Conservation (phyloP, 1,140 invertebrate genomes). For the Trinorchestia longiramus region DNA sequence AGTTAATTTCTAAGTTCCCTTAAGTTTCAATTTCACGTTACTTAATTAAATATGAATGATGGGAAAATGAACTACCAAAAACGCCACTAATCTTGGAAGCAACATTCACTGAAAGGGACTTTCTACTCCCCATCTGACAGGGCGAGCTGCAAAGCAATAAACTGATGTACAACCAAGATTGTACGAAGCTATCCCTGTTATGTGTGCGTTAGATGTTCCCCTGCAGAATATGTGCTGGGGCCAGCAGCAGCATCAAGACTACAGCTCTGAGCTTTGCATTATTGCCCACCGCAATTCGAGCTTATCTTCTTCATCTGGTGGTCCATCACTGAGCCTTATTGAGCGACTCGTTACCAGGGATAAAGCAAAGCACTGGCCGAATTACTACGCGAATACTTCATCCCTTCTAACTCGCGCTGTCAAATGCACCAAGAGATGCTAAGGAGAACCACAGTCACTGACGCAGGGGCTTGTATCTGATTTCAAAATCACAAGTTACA, state of each 20-base stretch:
- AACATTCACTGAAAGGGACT: too few relatives aligned
- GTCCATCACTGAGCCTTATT: constrained; percentile 34
- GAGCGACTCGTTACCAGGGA: constrained; percentile 36
- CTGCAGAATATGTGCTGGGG: neutral
- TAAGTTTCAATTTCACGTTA: too few relatives aligned
- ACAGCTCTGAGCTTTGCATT: neutral
- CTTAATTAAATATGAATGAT: too few relatives aligned
- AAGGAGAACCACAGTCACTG: neutral
- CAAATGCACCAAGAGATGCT: neutral
- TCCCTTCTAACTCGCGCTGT: neutral
- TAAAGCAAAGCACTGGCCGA: neutral
- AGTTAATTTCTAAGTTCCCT: too few relatives aligned
- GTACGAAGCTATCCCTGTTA: neutral
- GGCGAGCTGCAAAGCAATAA: neutral
- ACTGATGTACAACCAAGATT: neutral
- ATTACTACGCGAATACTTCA: neutral
- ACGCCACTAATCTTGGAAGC: too few relatives aligned
- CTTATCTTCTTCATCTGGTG: constrained; percentile 42
- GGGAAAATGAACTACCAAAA: too few relatives aligned
- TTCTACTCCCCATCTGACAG: neutral
- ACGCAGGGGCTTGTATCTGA: neutral
- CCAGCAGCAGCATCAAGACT: neutral
- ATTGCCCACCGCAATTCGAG: constrained; percentile 22
- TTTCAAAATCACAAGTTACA: neutral
- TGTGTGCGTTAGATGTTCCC: neutral